phyloP scores from a whole-genome alignment of 2,113 vertebrate species.

The Paratilapia polleni region DNA sequence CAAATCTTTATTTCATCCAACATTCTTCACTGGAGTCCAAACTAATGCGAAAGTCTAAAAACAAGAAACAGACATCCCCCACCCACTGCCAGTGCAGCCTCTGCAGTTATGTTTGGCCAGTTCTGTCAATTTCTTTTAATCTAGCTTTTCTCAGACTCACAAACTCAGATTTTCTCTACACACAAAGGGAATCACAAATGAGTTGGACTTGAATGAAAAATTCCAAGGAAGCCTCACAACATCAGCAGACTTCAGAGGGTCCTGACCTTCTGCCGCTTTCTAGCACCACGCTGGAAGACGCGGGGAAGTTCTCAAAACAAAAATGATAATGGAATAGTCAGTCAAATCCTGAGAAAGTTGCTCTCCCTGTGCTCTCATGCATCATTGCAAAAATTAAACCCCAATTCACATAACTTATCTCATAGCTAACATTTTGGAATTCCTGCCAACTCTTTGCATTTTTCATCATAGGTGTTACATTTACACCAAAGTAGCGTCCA shows the following conservation, averaged over 20 bases:
- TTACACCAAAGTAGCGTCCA: neutral
- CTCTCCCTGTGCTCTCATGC: neutral
- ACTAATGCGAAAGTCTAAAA: neutral
- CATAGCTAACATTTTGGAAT: neutral
- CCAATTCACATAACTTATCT: neutral
- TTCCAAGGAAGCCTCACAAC: constrained; percentile 8
- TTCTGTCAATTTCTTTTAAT: constrained; percentile 2
- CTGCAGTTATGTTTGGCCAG: neutral
- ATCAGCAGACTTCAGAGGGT: constrained; percentile 17
- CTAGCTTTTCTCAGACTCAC: neutral
- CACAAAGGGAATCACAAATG: neutral
- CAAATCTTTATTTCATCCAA: constrained; percentile 5
- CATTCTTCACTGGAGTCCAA: constrained; percentile 19
- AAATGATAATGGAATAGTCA: neutral
- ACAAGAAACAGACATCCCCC: constrained; percentile 16
- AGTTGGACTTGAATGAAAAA: neutral
- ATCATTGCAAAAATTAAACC: neutral
- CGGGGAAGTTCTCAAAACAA: constrained; percentile 22
- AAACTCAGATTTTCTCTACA: too few species aligned
- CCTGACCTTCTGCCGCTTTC: constrained; percentile 13
- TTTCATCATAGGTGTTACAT: neutral
- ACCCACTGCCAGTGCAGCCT: neutral
- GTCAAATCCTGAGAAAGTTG: constrained; percentile 1
- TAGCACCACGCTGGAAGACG: neutral
- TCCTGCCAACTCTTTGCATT: neutral